Conservation (phyloP, 2,888 invertebrate genomes). For the Acanthosepion esculentum region DNA sequence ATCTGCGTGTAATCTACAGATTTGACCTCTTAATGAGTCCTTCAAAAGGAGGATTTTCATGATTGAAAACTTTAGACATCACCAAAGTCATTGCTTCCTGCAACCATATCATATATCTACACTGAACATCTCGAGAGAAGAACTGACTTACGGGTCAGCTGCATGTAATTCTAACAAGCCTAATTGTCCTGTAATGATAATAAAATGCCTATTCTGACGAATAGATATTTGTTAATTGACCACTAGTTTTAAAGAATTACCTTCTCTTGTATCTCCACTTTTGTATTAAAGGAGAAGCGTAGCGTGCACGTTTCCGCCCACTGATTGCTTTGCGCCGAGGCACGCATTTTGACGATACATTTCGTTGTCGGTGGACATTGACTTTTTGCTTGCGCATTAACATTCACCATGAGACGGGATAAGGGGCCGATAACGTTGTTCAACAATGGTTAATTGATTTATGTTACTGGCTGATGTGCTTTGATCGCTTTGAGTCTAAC, state of each 20-base stretch:
- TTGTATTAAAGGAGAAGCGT: neutral
- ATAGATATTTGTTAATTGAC: neutral
- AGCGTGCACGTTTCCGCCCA: neutral
- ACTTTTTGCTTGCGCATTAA: neutral
- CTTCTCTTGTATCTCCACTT: neutral
- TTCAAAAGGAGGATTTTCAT: neutral
- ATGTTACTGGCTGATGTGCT: neutral
- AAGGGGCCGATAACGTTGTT: neutral
- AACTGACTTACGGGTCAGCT: neutral
- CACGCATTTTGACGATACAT: neutral
- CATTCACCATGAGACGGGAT: neutral
- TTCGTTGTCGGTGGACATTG: neutral
- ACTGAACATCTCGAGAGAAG: neutral
- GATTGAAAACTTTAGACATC: neutral
- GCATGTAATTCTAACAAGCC: neutral
- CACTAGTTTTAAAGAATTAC: neutral
- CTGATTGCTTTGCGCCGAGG: neutral
- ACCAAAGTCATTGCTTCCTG: neutral
- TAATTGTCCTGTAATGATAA: neutral
- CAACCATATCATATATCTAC: neutral
- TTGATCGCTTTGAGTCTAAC: too few species aligned
- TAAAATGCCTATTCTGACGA: neutral
- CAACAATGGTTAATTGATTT: neutral
- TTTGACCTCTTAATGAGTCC: neutral
- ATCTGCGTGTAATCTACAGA: neutral